phyloP scores from a whole-genome alignment of 2,888 invertebrate species.

The Trichopria drosophilae region DNA sequence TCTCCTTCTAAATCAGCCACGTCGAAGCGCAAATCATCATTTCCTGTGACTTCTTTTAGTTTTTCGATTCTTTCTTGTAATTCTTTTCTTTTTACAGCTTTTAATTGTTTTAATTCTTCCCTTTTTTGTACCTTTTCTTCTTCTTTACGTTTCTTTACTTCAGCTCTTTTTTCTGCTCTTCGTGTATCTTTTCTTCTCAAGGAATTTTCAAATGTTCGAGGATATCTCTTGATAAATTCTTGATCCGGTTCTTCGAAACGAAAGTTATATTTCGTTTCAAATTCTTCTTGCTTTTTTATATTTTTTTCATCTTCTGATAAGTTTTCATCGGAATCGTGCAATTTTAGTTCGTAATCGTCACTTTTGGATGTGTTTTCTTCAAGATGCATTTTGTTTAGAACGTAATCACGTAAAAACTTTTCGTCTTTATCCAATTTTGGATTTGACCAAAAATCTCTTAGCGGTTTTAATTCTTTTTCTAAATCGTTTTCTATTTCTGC shows the following conservation, averaged over 20 bases:
- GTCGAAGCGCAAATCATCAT: slow-evolving; percentile 49
- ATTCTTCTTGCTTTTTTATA: slow-evolving; percentile 82
- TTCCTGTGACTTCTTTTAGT: slow-evolving; percentile 78
- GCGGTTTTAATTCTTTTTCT: slow-evolving; percentile 68
- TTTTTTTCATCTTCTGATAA: slow-evolving; percentile 79
- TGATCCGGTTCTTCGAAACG: slow-evolving; percentile 95
- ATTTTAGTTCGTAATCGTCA: slow-evolving; percentile 40
- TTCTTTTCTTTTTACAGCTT: slow-evolving; percentile 85
- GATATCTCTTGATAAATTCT: slow-evolving; percentile 82
- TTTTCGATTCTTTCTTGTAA: slow-evolving; percentile 86
- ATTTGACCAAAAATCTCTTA: slow-evolving; percentile 84
- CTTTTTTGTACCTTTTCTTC: slow-evolving; percentile 78
- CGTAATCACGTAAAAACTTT: slow-evolving; percentile 88
- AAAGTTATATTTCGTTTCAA: slow-evolving; percentile 94
- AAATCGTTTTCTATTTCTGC: slow-evolving; percentile 65
- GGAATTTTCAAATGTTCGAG: slow-evolving; percentile 82
- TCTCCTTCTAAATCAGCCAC: slow-evolving; percentile 78
- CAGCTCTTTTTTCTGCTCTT: slow-evolving; percentile 77
- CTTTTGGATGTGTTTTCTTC: slow-evolving; percentile 37
- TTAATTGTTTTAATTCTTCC: slow-evolving; percentile 85
- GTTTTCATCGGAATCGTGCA: slow-evolving; percentile 60
- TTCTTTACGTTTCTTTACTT: slow-evolving; percentile 73
- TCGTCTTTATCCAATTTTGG: slow-evolving; percentile 82
- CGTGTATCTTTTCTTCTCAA: slow-evolving; percentile 79
- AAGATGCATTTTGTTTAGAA: slow-evolving; percentile 78